phyloP scores from a whole-genome alignment of 2,113 vertebrate species.

The Gobio gobio region DNA sequence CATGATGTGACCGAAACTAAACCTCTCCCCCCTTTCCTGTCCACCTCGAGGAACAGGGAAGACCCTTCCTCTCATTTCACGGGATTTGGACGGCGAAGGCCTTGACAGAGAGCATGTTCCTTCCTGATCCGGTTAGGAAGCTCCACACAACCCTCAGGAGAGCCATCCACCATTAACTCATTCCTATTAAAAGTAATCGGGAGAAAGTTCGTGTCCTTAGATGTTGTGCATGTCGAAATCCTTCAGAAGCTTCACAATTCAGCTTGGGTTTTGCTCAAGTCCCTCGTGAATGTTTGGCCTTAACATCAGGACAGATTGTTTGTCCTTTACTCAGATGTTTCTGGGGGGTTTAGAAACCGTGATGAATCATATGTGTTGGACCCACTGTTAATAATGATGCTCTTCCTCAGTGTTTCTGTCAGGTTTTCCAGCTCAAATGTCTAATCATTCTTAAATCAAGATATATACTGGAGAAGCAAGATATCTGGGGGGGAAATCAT shows the following conservation, averaged over 20 bases:
- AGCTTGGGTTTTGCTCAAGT: conserved; percentile 42
- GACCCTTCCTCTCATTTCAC: conserved; percentile 42
- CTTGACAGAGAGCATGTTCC: conserved; percentile 74
- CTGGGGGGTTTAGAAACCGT: neutral
- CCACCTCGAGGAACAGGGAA: conserved; percentile 56
- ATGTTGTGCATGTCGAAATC: conserved; percentile 86
- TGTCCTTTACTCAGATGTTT: neutral
- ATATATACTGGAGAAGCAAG: no score
- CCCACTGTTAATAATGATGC: no score
- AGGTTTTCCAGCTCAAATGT: no score
- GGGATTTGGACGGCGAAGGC: conserved; percentile 45
- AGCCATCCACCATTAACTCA: conserved; percentile 85
- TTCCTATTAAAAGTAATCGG: conserved; percentile 93
- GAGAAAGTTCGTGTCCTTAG: conserved; percentile 92
- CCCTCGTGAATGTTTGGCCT: conserved; percentile 47
- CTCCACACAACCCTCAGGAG: conserved; percentile 81
- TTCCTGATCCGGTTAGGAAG: conserved; percentile 91
- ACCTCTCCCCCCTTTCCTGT: conserved; percentile 49
- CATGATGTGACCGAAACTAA: conserved; percentile 39
- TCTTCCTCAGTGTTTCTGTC: no score
- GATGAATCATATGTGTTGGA: neutral
- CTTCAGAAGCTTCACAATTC: conserved; percentile 81
- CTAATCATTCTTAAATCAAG: no score
- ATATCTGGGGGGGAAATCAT: no score
- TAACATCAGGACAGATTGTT: conserved; percentile 8